Conservation (phyloP, 2,888 invertebrate species). For the Argyra leucocephala region DNA sequence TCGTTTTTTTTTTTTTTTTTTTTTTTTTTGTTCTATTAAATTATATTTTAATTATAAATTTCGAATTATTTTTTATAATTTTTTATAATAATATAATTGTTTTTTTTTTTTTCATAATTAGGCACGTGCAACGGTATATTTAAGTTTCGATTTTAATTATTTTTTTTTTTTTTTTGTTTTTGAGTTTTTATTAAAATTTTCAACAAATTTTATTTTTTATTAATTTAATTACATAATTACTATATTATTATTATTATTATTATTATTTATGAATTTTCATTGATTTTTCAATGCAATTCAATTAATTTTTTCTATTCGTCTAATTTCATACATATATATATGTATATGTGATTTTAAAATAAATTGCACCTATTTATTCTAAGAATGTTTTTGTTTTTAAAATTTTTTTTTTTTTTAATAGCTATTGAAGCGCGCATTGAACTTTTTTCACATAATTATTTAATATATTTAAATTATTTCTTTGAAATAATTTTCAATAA, state of each 20-base stretch:
- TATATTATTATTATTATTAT: neutral
- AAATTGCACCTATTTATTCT: no score
- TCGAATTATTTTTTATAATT: neutral
- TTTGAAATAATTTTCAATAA: neutral
- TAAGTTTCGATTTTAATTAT: neutral
- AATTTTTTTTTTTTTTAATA: neutral
- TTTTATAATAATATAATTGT: neutral
- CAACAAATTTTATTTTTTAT: neutral
- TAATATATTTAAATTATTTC: no score
- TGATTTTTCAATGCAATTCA: neutral
- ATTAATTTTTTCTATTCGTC: neutral
- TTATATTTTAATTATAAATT: neutral
- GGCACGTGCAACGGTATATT: conserved; percentile 4
- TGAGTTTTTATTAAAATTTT: neutral
- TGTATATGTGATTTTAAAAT: no score
- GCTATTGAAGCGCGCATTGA: neutral
- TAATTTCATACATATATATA: neutral
- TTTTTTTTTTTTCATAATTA: neutral
- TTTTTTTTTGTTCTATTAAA: no score
- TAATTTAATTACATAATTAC: neutral
- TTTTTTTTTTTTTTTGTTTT: neutral
- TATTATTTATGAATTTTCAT: neutral
- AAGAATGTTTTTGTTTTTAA: no score
- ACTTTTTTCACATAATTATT: no score
- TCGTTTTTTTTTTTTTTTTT: no score